Conservation (phyloP, 2,888 invertebrate genomes). For the Apodemia duryi region DNA sequence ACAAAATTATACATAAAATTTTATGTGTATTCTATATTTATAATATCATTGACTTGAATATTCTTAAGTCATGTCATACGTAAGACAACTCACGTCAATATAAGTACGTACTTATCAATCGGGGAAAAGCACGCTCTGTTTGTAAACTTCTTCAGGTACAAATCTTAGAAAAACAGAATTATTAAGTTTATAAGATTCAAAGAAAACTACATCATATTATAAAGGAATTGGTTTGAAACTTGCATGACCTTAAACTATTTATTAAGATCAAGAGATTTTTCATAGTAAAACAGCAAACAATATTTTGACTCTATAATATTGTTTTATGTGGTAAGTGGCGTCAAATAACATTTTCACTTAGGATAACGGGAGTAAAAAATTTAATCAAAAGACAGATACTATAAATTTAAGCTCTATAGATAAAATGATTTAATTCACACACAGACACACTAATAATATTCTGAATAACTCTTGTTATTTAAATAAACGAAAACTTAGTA, state of each 20-base stretch:
- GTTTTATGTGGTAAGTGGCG: background rate
- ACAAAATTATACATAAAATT: too few species aligned
- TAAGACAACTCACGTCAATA: conserved; percentile 66
- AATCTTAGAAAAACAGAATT: conserved; percentile 69
- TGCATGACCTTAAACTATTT: background rate
- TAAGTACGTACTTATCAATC: conserved; percentile 35
- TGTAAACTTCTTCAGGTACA: conserved; percentile 70
- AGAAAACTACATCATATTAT: conserved; percentile 14
- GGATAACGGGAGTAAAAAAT: too few species aligned
- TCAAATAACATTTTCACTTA: too few species aligned
- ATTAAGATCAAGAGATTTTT: conserved; percentile 4
- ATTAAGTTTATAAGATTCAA: conserved; percentile 33
- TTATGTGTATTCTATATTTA: conserved; percentile 1
- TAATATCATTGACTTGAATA: conserved; percentile 15
- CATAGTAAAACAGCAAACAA: background rate
- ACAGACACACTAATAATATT: too few species aligned
- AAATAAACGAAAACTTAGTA: too few species aligned
- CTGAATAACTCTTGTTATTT: too few species aligned
- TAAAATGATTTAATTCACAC: too few species aligned
- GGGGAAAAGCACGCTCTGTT: conserved; percentile 53
- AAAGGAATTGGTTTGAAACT: conserved; percentile 14
- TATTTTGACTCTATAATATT: background rate
- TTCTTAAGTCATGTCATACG: conserved; percentile 52
- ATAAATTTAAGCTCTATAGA: too few species aligned
- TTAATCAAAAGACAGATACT: too few species aligned